phyloP scores from a whole-genome alignment of 1,140 invertebrate genomes.

The Laupala kohalensis region DNA sequence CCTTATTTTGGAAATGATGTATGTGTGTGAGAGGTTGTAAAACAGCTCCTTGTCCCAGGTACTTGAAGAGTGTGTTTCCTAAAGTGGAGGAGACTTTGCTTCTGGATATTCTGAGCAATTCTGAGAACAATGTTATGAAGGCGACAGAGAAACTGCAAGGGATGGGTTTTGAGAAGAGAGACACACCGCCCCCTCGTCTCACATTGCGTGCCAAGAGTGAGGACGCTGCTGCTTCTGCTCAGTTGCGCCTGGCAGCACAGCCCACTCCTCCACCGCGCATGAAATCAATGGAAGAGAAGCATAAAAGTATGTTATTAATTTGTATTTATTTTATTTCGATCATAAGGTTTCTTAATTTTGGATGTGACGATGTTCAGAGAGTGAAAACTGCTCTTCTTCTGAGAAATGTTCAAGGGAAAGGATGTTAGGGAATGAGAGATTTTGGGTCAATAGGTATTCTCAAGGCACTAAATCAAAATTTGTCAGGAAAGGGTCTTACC shows the following conservation, averaged over 20 bases:
- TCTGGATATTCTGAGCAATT: conserved; percentile 65
- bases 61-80: conserved; percentile 83
- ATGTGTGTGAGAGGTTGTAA: too few relatives aligned
- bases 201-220: conserved; percentile 29
- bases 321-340: not conserved
- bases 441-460: too few relatives aligned
- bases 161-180: conserved; percentile 70
- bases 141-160: conserved; percentile 62
- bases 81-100: conserved; percentile 80
- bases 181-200: conserved; percentile 34
- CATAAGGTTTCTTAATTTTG: too few relatives aligned
- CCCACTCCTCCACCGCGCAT: conserved; percentile 43
- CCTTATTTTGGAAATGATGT: too few relatives aligned
- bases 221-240: conserved; percentile 22
- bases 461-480: too few relatives aligned
- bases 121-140: conserved; percentile 78
- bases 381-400: too few relatives aligned
- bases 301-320: conserved; percentile 40
- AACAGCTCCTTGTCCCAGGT: conserved; percentile 40
- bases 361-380: too few relatives aligned
- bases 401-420: too few relatives aligned
- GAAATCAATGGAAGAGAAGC: conserved; percentile 58
- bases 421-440: too few relatives aligned
- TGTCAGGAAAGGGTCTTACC: too few relatives aligned
- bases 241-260: conserved; percentile 29